Percentiles rank a stretch among this genome's conserved stretches.
phyloP scores from a whole-genome alignment of 2,888 invertebrate genomes.

The Volucella inanis region DNA sequence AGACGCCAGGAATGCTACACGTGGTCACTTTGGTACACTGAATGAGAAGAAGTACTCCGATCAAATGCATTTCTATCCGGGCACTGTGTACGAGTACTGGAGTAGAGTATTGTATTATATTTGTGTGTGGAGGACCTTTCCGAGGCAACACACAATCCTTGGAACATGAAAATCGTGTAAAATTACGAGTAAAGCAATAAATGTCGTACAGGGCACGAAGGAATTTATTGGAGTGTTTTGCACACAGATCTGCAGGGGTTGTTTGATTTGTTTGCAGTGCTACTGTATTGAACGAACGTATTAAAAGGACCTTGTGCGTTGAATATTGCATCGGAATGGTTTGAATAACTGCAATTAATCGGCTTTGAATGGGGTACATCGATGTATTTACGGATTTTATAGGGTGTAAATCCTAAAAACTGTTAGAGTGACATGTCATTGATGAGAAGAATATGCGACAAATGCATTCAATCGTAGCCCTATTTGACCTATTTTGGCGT shows the following conservation, averaged over 20 bases:
- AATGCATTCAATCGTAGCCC: not conserved
- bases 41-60: not conserved
- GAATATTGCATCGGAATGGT: constrained; percentile 27
- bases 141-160: constrained; percentile 3
- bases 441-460: not conserved
- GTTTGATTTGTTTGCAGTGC: constrained; percentile 47
- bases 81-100: not conserved
- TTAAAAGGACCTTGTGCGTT: constrained; percentile 30
- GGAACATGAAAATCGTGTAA: constrained; percentile 59
- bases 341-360: constrained; percentile 41
- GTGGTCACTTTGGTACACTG: constrained; percentile 51
- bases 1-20: constrained; percentile 58
- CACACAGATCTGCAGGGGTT: constrained; percentile 36
- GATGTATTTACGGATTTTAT: not conserved
- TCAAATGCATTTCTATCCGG: constrained; percentile 45
- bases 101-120: not conserved
- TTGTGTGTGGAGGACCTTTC: not conserved
- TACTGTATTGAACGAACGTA: constrained; percentile 33
- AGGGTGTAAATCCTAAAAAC: constrained; percentile 41
- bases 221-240: constrained; percentile 71
- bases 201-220: constrained; percentile 61
- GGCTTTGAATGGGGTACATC: constrained; percentile 21
- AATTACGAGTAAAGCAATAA: constrained; percentile 67
- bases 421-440: constrained; percentile 37
- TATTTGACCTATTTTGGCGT: too few relatives aligned